Evolutionary conservation across 2,888 invertebrate species (phyloP).

Genomic region (Bellardia pandia): DNA sequence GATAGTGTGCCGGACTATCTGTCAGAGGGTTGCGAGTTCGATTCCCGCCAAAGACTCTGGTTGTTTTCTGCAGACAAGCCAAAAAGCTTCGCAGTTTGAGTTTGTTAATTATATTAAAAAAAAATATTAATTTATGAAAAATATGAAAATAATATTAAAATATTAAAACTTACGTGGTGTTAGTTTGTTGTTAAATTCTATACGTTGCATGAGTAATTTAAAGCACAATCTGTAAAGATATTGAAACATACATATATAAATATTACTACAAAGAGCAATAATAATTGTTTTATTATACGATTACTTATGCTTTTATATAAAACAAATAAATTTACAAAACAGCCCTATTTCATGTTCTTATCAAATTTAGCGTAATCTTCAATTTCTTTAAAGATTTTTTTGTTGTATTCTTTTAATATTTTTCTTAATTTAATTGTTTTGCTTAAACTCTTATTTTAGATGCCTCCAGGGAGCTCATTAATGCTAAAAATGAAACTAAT

Average conservation of each 20-base stretch:
- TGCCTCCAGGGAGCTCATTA: constrained; percentile 29
- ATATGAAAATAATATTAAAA: too few relatives aligned
- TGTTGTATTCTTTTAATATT: background rate
- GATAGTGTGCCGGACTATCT: too few relatives aligned
- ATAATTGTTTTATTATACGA: too few relatives aligned
- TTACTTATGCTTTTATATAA: background rate
- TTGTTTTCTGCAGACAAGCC: too few relatives aligned
- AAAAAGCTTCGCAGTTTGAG: too few relatives aligned
- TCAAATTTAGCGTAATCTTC: constrained; percentile 23
- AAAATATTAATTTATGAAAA: too few relatives aligned
- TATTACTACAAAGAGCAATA: too few relatives aligned
- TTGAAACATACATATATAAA: background rate
- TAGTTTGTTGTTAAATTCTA: constrained; percentile 46
- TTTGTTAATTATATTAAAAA: too few relatives aligned
- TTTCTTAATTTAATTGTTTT: constrained; percentile 31
- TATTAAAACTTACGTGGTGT: constrained; percentile 69
- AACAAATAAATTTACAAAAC: background rate
- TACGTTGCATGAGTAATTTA: constrained; percentile 71
- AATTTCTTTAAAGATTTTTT: background rate
- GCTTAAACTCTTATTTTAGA: constrained; percentile 21
- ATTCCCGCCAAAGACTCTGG: too few relatives aligned
- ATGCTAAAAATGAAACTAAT: constrained; percentile 21
- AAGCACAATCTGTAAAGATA: constrained; percentile 52
- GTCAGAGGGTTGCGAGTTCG: too few relatives aligned
- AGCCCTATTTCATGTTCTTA: background rate